Evolutionary conservation across 2,797 vertebrate genomes (phyloP).

Genomic region (Notoglanidium macrostoma): DNA sequence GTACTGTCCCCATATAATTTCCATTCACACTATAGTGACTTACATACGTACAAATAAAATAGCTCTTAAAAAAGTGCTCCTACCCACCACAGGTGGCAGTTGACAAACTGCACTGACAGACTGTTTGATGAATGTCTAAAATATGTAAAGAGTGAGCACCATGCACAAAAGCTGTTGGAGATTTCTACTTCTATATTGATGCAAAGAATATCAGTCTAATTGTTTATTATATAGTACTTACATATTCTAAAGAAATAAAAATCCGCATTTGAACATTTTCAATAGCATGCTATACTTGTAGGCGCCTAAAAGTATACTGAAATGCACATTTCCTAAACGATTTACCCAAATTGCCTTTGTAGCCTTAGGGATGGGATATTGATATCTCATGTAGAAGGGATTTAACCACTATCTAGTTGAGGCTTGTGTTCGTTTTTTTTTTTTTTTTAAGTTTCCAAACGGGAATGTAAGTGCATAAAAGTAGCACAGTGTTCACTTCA

Average conservation of each 20-base stretch:
- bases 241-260: not conserved
- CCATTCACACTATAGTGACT: not conserved
- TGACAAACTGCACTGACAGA: not conserved
- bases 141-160: slow-evolving; percentile 10
- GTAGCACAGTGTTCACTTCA: not conserved
- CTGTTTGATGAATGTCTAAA: slow-evolving; percentile 26
- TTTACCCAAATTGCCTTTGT: not conserved
- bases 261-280: not conserved
- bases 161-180: not conserved
- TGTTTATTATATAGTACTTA: not conserved
- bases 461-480: not conserved
- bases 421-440: not conserved
- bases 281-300: not conserved
- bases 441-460: not conserved
- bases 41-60: not conserved
- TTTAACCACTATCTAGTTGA: not conserved
- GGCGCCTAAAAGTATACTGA: not conserved
- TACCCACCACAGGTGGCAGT: not conserved
- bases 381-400: not conserved
- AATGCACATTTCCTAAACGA: not conserved
- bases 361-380: not conserved
- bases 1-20: not conserved
- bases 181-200: not conserved
- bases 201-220: not conserved
- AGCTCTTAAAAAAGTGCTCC: not conserved